Conservation (phyloP, 2,888 invertebrate genomes). For the Agonum fuliginosum region DNA sequence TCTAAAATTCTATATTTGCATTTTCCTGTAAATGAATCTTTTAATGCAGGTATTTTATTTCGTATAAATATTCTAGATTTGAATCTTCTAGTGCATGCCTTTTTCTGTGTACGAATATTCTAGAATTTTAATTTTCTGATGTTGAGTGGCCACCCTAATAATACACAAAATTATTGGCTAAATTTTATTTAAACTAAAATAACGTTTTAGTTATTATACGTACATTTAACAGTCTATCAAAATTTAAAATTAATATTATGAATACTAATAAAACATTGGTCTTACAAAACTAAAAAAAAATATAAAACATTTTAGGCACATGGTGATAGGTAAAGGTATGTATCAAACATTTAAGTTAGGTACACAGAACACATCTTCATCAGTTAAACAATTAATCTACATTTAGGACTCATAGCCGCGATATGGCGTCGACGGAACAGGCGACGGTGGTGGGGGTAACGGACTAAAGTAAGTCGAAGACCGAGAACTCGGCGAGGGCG, state of each 20-base stretch:
- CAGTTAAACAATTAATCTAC: slow-evolving; percentile 12
- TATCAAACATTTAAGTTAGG: slow-evolving; percentile 47
- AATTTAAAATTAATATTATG: slow-evolving; percentile 35
- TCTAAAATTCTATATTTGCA: too few species aligned
- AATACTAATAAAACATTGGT: slow-evolving; percentile 48
- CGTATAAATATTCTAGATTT: too few species aligned
- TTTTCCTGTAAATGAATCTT: too few species aligned
- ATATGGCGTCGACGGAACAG: slow-evolving; percentile 77
- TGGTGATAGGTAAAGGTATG: slow-evolving; percentile 51
- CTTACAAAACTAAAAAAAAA: slow-evolving; percentile 38
- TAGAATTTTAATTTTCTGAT: too few species aligned
- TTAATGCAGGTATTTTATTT: too few species aligned
- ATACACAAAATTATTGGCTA: too few species aligned
- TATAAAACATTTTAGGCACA: slow-evolving; percentile 56
- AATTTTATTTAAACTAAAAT: slow-evolving; percentile 46
- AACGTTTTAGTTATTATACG: slow-evolving; percentile 39
- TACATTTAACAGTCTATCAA: slow-evolving; percentile 49
- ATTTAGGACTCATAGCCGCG: slow-evolving; percentile 71
- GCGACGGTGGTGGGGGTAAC: slow-evolving; percentile 90
- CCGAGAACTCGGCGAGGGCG: slow-evolving; percentile 82
- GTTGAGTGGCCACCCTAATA: too few species aligned
- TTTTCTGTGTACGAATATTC: too few species aligned
- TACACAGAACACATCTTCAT: slow-evolving; percentile 48
- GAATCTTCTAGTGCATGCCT: too few species aligned
- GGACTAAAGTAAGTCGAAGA: slow-evolving; percentile 88